Evolutionary conservation across 2,888 invertebrate genomes (phyloP), one percentile per base, ranked within the genome.

Genomic region (Lasioglossum marginatum): DNA sequence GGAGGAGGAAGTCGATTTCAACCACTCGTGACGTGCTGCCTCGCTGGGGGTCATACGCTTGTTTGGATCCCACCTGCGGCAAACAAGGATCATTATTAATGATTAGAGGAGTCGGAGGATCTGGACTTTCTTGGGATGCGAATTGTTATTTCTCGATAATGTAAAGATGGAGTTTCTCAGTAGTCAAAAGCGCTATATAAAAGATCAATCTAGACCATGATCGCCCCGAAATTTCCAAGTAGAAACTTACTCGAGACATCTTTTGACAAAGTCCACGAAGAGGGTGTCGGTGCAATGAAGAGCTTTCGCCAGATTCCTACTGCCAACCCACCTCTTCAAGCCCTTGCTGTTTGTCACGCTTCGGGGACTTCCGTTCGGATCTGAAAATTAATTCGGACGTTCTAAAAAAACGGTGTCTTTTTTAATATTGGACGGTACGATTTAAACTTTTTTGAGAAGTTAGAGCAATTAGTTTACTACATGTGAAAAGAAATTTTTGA

Each of bases 301-400:
- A 52, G 98, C 98, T 93, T 97, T 96, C 31, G 97, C 96, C 80
- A 99, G 96, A 82, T 97, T 97, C 93, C 98, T 97, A 87, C 98
- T 97, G 60, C 97, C 98, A 0, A 99, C 99, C 92, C 98, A 96
- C 77, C 99, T 96, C 95, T 98, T 98, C 92, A 98, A 97, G 1
- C 99, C 99, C 95, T 99, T 99, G 88, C 98, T 98, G 95, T 99
- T 99, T 66, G 98, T 98, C 92, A 98, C 97, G 94, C 97, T 98
- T 87, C 99, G 97, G 4, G 99, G 99, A 90, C 97, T 97, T 90
- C 99, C 99, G 95, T 98, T 98, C 74, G 82, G 87, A 82, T 91
- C 91, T 91, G 84, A 60, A 91, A 71, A 73, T 82, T 75, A 60
- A 14, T 14, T 43, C 43, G 14, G 4, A 43, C 2, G 43, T 12